Evolutionary conservation across 2,888 invertebrate genomes (phyloP), one percentile per base, ranked within the genome.

Genomic region (Sclerodermus sp.): DNA sequence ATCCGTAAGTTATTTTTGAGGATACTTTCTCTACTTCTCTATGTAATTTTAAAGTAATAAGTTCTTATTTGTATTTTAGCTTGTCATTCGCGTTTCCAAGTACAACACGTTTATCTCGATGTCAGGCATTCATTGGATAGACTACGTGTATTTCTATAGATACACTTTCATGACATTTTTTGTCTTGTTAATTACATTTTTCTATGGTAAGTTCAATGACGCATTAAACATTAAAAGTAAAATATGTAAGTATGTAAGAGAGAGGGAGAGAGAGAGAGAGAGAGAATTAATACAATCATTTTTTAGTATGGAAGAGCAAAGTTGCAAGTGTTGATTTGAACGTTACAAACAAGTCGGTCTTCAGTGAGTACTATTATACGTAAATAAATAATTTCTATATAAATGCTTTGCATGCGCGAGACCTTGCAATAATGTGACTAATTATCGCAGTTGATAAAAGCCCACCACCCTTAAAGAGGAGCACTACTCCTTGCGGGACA

Each of bases 121-220:
- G 42, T 73, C 72, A 13, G 74, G 74, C 30, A 68, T 76, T 23
- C 71, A 71, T 49, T 77, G 71, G 71, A 53, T 76, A 31, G 76
- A 77, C 51, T 71, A 71, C 13, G 53, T 76, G 38, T 75, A 69
- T 51, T 73, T 67, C 45, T 73, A 76, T 50, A 67, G 74, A 50
- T 77, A 77, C 36, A 66, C 73, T 1, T 68, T 77, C 14, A 71
- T 70, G 51, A 73, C 76, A 1, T 57, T 76, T 10, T 53, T 66
- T 10, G 66, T 71, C 5, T 45, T 76, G 15, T 53, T 70, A 3
- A 57, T 74, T 9, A 73, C 75, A 9, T 65, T 71, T 39, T 70
- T 75, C 47, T 76, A 74, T 30, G 60, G 76, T 76, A 64, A 73
- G 70, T n/a, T n/a, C n/a, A n/a, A n/a, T n/a, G n/a, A n/a, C n/a